Evolutionary conservation across 30 jellyfish, hydroid and myxozoan species (phyloP), one percentile per base, ranked within the genome.

Genomic region (Pelagia noctiluca): DNA sequence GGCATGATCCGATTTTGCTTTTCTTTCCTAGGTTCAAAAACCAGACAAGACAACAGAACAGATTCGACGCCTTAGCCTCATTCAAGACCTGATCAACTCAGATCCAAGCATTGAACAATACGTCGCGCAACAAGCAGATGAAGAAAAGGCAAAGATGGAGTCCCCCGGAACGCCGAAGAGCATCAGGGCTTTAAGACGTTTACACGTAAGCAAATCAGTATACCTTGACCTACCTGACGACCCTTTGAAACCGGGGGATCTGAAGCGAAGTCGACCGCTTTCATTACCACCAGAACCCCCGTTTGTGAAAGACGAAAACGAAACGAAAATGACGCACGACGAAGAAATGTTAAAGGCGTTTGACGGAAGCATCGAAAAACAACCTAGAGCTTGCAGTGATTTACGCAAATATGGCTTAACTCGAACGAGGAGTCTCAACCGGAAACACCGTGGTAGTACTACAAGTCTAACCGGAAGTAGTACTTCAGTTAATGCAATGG

Each of bases 181-280:
- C 33, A 35, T 54, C 60, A 36, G 69, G 61, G 92, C 74, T 12
- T 57, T 82, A 22, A 54, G 92, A 34, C 92, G 92, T 8, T 36
- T 42, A n/a, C 92, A 82, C 21, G 92, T 75, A 21, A 82, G 92
- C 37, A 82, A 82, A 71, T 82, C 92, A 13, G 92, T 82, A 8
- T 82, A 82, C 54, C 63, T 82, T n/a, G 92, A 82, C n/a, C 33
- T 22, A 30, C 84, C 86, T 22, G 78, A 68, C 53, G 92, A 82
- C 70, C 92, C 92, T 21, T 24, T 82, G 18, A 69, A 54, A 46
- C 92, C 92, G 66, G 92, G 92, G 19, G 86, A 82, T 71, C 36
- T 82, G 63, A 82, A 53, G 63, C 92, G 92, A 69, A 38, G 85
- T 12, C 85, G 92, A 13, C 92, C 92, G 31, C 74, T 82, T 3